phyloP scores from a whole-genome alignment of 2,113 vertebrate species.

The Archocentrus centrarchus region DNA sequence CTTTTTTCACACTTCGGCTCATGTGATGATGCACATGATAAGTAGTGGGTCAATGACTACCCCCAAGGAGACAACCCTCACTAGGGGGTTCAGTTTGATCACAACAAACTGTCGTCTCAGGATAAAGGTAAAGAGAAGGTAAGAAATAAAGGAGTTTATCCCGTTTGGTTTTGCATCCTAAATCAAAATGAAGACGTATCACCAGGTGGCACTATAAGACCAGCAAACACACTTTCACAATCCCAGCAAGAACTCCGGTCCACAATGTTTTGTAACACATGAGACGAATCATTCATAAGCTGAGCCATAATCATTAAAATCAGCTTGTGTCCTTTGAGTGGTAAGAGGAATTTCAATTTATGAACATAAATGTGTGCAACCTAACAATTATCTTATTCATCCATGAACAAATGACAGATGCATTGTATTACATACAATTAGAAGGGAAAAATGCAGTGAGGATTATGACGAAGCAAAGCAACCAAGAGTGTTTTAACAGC shows the following conservation, averaged over 20 bases:
- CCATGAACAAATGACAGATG: background rate
- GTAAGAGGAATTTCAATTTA: background rate
- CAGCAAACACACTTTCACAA: background rate
- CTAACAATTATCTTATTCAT: background rate
- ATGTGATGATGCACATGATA: no score
- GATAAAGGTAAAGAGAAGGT: no score
- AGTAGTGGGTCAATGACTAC: no score
- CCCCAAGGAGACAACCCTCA: no score
- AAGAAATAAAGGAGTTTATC: background rate
- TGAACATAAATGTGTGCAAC: constrained; percentile 2
- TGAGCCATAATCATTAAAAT: background rate
- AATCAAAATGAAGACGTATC: background rate
- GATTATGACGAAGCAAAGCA: background rate
- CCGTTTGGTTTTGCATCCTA: background rate
- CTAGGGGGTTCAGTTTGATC: no score
- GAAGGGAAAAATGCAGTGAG: background rate
- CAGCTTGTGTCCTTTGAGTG: background rate
- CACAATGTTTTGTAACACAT: background rate
- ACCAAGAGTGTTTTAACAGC: background rate
- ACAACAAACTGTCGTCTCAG: no score
- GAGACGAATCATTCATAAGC: constrained; percentile 8
- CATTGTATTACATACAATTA: constrained; percentile 7
- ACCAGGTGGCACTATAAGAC: constrained; percentile 21
- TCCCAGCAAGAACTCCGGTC: background rate
- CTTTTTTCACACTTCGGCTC: no score